These are phyloP conservation scores for Bettongia penicillata DNA, from an alignment of 2,113 vertebrate genomes.

Conservation along the genomic window DNA sequence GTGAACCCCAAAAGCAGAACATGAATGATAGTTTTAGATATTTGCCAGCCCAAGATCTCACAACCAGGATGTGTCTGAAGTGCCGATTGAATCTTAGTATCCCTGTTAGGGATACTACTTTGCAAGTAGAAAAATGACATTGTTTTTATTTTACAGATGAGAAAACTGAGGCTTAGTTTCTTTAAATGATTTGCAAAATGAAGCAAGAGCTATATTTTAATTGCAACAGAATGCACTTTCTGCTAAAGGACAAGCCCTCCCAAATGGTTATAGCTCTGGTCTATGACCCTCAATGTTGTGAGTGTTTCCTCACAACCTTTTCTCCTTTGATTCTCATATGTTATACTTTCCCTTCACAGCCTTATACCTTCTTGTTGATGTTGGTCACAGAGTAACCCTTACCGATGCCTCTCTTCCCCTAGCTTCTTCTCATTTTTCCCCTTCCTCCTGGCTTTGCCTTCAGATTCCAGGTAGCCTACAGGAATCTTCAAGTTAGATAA, in stretches of 20 bases:
- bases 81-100: background rate
- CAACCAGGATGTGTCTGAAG: background rate
- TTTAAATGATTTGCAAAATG: background rate
- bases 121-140: background rate
- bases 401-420: background rate
- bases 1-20: background rate
- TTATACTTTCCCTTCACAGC: background rate
- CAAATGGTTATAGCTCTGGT: background rate
- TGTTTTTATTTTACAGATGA: background rate
- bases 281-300: background rate
- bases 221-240: background rate
- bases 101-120: background rate
- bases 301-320: background rate
- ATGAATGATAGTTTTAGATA: background rate
- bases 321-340: background rate
- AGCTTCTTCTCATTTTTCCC: background rate
- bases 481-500: background rate
- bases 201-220: background rate
- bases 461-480: background rate
- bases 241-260: background rate
- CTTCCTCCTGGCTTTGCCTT: background rate
- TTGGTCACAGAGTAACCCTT: background rate
- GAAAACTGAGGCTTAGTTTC: background rate
- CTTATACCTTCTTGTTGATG: background rate
- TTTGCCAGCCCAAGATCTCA: background rate